Evolutionary conservation across 2,797 vertebrate species (phyloP).

Genomic region (Simalia tracyae): DNA sequence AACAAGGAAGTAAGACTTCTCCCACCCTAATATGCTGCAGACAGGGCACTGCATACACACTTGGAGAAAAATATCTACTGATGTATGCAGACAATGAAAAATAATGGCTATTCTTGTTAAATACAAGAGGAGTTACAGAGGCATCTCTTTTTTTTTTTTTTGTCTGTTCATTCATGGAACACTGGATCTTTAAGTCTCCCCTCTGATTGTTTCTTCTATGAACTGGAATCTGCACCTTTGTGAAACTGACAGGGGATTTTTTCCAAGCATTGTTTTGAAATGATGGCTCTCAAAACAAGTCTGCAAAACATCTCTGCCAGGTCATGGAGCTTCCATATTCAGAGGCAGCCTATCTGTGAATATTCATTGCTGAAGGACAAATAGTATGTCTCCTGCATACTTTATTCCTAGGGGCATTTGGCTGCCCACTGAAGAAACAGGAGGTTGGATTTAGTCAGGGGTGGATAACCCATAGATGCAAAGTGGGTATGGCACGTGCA

Average conservation of each 20-base stretch:
- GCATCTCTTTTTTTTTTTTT: too few relatives aligned
- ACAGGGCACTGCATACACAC: neutral
- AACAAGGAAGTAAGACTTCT: neutral
- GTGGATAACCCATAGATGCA: neutral
- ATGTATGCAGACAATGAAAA: neutral
- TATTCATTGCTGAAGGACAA: neutral
- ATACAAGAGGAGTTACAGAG: neutral
- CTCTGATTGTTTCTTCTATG: neutral
- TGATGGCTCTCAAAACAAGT: neutral
- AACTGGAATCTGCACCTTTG: neutral
- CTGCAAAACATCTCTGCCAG: neutral
- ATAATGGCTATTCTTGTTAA: neutral
- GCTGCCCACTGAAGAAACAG: neutral
- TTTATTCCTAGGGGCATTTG: neutral
- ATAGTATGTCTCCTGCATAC: neutral
- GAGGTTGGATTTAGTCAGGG: neutral
- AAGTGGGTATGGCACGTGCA: neutral
- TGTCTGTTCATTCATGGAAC: neutral
- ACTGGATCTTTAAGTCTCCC: neutral
- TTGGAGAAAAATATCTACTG: too few relatives aligned
- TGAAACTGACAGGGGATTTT: neutral
- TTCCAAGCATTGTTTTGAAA: neutral
- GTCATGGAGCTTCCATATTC: neutral
- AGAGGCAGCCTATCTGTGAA: neutral
- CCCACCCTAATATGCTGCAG: neutral